Conservation (phyloP, 2,888 invertebrate species). For the Aproaerema taeniolella region DNA sequence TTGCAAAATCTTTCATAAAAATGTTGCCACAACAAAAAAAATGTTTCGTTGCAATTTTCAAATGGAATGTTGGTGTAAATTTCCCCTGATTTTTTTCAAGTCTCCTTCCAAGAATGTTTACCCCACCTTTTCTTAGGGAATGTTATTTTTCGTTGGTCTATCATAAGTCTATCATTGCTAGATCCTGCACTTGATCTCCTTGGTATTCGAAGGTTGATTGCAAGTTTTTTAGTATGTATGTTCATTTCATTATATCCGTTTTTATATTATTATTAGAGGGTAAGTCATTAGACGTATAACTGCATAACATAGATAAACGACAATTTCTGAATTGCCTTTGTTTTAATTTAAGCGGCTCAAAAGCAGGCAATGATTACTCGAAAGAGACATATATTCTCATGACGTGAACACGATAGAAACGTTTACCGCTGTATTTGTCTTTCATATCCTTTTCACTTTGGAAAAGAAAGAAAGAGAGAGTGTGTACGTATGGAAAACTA, state of each 20-base stretch:
- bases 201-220: constrained; percentile 62
- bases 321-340: too few species aligned
- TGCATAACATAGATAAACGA: constrained; percentile 31
- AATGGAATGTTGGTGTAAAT: constrained; percentile 84
- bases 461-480: too few species aligned
- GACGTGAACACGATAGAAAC: too few species aligned
- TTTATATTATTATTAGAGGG: constrained; percentile 27
- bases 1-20: too few species aligned
- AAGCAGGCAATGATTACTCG: too few species aligned
- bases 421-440: too few species aligned
- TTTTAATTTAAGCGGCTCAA: too few species aligned
- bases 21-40: constrained; percentile 62
- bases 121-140: constrained; percentile 67
- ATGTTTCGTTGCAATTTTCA: constrained; percentile 63
- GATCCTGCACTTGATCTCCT: constrained; percentile 55
- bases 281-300: constrained; percentile 44
- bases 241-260: constrained; percentile 25
- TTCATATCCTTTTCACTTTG: too few species aligned
- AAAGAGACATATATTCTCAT: too few species aligned
- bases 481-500: too few species aligned
- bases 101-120: constrained; percentile 79
- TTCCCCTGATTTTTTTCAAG: constrained; percentile 46
- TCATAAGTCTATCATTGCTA: constrained; percentile 63
- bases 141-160: constrained; percentile 50
- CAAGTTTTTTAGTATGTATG: constrained; percentile 47